Percentiles rank a stretch among this genome's conserved stretches.
phyloP scores from a whole-genome alignment of 2,888 invertebrate genomes.

The Oligia latruncula region DNA sequence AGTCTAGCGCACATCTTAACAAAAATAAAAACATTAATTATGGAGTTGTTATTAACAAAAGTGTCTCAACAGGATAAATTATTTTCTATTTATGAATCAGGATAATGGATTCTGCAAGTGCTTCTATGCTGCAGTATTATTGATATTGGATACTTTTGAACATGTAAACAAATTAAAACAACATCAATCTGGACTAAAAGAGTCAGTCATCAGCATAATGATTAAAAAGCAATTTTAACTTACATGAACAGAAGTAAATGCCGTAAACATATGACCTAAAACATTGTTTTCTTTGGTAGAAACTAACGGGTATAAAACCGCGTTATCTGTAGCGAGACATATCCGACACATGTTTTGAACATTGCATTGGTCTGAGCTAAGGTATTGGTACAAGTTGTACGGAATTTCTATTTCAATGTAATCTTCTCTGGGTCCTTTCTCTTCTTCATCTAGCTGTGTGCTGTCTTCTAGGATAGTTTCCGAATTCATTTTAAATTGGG shows the following conservation, averaged over 20 bases:
- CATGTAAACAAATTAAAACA: not conserved
- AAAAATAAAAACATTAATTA: not conserved
- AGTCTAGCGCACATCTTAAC: not conserved
- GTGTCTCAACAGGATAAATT: not conserved
- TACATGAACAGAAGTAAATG: conserved; percentile 81
- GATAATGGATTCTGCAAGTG: not conserved
- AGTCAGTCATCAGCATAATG: not conserved
- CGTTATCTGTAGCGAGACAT: conserved; percentile 80
- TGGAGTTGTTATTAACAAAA: not conserved
- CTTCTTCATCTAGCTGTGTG: conserved; percentile 6
- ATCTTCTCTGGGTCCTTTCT: conserved; percentile 41
- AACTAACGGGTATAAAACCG: conserved; percentile 78
- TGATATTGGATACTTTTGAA: not conserved
- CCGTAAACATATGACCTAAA: conserved; percentile 78
- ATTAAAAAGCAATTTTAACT: conserved; percentile 39
- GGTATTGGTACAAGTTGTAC: conserved; percentile 68
- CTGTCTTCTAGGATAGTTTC: conserved; percentile 6
- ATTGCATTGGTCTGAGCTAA: conserved; percentile 69
- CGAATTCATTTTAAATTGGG: conserved; percentile 34
- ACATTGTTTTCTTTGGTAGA: conserved; percentile 74
- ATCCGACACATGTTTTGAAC: conserved; percentile 84
- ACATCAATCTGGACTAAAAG: not conserved
- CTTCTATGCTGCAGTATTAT: not conserved
- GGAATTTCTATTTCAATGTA: conserved; percentile 74
- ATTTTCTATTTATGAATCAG: not conserved